A percentile compares a stretch with the other conserved stretches of the same genome.
phyloP scores from a whole-genome alignment of 2,888 invertebrate species.

The Polyommatus iphigenia region DNA sequence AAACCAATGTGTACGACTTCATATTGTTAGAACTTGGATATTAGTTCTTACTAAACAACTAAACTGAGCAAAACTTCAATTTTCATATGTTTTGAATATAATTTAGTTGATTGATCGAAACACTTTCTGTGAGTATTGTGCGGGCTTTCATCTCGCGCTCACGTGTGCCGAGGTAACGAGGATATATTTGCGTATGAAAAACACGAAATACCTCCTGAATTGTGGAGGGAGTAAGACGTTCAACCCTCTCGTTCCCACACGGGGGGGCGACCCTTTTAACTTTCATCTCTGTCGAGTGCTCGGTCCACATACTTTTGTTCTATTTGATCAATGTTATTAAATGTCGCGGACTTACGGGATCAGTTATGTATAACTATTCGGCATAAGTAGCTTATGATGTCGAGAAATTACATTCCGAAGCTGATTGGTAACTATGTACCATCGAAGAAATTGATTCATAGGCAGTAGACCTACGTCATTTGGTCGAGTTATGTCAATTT shows the following conservation, averaged over 20 bases:
- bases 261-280: conserved; percentile 75
- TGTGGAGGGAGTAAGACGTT: conserved; percentile 81
- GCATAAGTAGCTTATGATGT: conserved; percentile 47
- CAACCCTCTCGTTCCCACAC: conserved; percentile 67
- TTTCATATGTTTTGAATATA: conserved; percentile 5
- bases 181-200: conserved; percentile 81
- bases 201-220: conserved; percentile 81
- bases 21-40: too few species aligned
- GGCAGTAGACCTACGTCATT: too few species aligned
- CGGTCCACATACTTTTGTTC: conserved; percentile 81
- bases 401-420: not conserved
- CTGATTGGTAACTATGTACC: conserved; percentile 6
- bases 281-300: conserved; percentile 81
- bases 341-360: conserved; percentile 75
- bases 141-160: conserved; percentile 66
- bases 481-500: too few species aligned
- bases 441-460: too few species aligned
- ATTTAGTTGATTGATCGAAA: conserved; percentile 38
- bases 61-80: not conserved
- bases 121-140: conserved; percentile 37
- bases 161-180: conserved; percentile 78
- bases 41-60: not conserved
- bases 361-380: conserved; percentile 73
- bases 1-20: too few species aligned
- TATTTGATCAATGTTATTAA: conserved; percentile 81